Evolutionary conservation across 2,113 vertebrate genomes (phyloP).

Genomic region (cat (Felis catus)): DNA sequence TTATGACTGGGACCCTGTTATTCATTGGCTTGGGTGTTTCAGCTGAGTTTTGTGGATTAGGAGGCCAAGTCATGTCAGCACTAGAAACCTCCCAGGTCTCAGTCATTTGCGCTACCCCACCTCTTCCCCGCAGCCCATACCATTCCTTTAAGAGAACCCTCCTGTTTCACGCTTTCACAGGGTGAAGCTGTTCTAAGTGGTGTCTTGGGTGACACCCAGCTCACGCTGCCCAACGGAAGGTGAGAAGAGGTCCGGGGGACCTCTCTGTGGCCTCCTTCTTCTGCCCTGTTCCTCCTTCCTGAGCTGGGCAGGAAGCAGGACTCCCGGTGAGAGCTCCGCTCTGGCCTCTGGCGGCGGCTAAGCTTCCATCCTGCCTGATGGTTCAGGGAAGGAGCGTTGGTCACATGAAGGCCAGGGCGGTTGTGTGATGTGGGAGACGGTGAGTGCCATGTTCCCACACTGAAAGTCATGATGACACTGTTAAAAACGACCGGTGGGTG

Average conservation of each 20-base stretch:
- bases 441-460: constrained; percentile 72
- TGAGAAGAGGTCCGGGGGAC: background rate
- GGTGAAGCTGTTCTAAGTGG: background rate
- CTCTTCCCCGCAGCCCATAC: background rate
- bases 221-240: background rate
- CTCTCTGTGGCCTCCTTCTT: background rate
- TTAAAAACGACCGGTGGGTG: constrained; percentile 72
- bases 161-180: background rate
- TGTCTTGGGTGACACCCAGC: background rate
- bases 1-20: constrained; percentile 37
- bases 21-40: constrained; percentile 6
- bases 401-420: background rate
- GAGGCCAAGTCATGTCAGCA: constrained; percentile 51
- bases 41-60: constrained; percentile 59
- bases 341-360: background rate
- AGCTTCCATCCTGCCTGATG: background rate
- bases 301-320: background rate
- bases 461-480: constrained; percentile 74
- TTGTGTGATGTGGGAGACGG: constrained; percentile 69
- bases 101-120: background rate
- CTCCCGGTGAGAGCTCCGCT: background rate
- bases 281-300: background rate
- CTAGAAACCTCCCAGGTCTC: constrained; percentile 38
- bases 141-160: constrained; percentile 1
- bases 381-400: constrained; percentile 32